phyloP scores from a whole-genome alignment of 2,888 invertebrate genomes.

The Scaeva pyrastri region DNA sequence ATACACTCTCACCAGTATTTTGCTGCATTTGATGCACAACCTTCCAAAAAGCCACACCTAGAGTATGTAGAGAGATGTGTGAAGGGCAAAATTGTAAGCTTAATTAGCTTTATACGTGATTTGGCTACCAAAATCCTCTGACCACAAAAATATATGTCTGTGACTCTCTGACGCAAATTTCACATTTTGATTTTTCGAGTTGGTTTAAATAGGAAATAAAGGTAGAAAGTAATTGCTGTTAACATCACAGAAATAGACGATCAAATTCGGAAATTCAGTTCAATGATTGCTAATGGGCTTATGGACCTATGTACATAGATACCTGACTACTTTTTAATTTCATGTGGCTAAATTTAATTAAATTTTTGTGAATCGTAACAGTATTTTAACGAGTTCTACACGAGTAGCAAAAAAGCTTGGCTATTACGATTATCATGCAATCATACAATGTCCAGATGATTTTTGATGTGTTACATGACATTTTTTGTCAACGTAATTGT shows the following conservation, averaged over 20 bases:
- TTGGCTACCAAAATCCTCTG: conserved; percentile 48
- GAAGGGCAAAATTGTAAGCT: conserved; percentile 55
- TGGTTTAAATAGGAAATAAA: not conserved
- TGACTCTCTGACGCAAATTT: not conserved
- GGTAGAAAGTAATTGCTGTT: not conserved
- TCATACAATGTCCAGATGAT: no score
- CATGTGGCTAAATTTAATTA: no score
- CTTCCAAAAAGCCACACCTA: conserved; percentile 30
- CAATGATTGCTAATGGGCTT: not conserved
- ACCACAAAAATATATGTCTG: conserved; percentile 7
- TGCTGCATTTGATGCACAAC: not conserved
- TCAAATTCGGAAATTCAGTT: not conserved
- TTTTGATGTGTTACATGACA: no score
- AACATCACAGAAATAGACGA: not conserved
- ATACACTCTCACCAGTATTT: not conserved
- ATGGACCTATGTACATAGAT: no score
- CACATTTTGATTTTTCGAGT: not conserved
- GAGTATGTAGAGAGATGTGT: conserved; percentile 17
- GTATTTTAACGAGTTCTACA: no score
- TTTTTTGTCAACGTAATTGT: no score
- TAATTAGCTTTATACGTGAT: conserved; percentile 69
- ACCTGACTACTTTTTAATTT: no score
- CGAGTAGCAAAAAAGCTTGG: no score
- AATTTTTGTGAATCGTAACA: no score
- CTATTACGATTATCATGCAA: no score